Conservation (phyloP, 1,140 invertebrate genomes). For the Epicauta chinensis region DNA sequence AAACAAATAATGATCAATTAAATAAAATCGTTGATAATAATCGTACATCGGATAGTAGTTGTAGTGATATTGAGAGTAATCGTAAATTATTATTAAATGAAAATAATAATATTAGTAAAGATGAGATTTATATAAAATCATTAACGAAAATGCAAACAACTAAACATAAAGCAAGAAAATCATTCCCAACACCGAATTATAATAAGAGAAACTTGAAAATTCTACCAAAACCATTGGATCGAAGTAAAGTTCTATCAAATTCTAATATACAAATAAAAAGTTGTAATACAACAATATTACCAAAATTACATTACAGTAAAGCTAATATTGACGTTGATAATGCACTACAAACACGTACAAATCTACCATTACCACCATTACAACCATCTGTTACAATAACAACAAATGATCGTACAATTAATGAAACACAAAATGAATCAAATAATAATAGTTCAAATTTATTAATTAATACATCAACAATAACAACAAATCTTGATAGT, state of each 20-base stretch:
- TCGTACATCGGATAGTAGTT: neutral
- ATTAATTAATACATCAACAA: neutral
- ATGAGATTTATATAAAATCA: conserved; percentile 34
- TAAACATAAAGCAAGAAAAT: conserved; percentile 32
- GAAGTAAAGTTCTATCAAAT: too few relatives aligned
- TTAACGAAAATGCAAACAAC: conserved; percentile 29
- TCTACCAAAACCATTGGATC: neutral
- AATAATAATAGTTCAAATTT: too few relatives aligned
- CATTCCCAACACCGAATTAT: conserved; percentile 31
- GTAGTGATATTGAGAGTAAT: neutral
- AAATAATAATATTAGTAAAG: neutral
- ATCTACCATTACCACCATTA: too few relatives aligned
- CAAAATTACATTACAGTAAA: conserved; percentile 8
- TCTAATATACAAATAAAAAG: too few relatives aligned
- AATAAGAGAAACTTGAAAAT: conserved; percentile 8
- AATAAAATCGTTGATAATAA: conserved; percentile 28
- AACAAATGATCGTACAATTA: too few relatives aligned
- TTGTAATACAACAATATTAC: neutral
- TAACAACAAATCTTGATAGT: neutral
- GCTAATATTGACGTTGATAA: neutral
- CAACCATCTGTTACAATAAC: too few relatives aligned
- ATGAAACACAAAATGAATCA: too few relatives aligned
- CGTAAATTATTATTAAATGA: neutral
- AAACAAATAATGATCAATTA: conserved; percentile 22
- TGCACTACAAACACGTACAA: too few relatives aligned